phyloP scores from a whole-genome alignment of 2,888 invertebrate genomes.

The Mesochorus sp. region DNA sequence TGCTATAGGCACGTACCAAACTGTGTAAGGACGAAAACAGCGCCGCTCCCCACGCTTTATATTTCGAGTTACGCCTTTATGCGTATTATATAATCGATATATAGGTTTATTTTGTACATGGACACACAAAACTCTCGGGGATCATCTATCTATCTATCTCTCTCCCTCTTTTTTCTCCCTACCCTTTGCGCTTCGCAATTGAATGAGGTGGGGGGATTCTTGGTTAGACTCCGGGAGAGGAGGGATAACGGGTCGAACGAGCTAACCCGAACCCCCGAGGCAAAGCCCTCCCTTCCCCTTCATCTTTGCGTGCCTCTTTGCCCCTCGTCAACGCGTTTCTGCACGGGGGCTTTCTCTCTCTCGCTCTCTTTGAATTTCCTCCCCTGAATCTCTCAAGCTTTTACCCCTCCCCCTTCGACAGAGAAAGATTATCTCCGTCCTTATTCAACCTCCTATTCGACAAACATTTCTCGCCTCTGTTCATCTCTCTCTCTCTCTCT shows the following conservation, averaged over 20 bases:
- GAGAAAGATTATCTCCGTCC: conserved; percentile 45
- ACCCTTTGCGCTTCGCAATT: conserved; percentile 69
- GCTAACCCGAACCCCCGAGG: conserved; percentile 79
- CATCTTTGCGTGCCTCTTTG: conserved; percentile 27
- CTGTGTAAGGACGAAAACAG: conserved; percentile 3
- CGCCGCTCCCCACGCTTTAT: background rate
- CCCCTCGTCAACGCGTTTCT: conserved; percentile 34
- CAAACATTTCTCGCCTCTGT: conserved; percentile 29
- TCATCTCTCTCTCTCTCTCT: conserved; percentile 26
- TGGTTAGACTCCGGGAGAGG: conserved; percentile 67
- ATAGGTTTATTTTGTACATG: background rate
- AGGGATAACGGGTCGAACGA: conserved; percentile 82
- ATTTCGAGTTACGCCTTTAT: conserved; percentile 13
- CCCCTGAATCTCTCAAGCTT: conserved; percentile 12
- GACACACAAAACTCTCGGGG: conserved; percentile 25
- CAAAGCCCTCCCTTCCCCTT: conserved; percentile 41
- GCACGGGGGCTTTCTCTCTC: conserved; percentile 62
- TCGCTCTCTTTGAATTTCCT: conserved; percentile 50
- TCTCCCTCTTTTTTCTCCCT: conserved; percentile 34
- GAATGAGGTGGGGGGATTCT: conserved; percentile 72
- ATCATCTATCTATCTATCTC: too few relatives aligned
- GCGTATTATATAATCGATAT: background rate
- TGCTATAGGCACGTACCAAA: background rate
- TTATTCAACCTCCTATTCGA: conserved; percentile 11
- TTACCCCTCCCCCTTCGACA: conserved; percentile 35